Percentiles rank a stretch among this genome's conserved stretches.
These are phyloP conservation scores for Drosophila infuscata DNA, from an alignment of 2,888 invertebrate genomes.

Conservation along the genomic window DNA sequence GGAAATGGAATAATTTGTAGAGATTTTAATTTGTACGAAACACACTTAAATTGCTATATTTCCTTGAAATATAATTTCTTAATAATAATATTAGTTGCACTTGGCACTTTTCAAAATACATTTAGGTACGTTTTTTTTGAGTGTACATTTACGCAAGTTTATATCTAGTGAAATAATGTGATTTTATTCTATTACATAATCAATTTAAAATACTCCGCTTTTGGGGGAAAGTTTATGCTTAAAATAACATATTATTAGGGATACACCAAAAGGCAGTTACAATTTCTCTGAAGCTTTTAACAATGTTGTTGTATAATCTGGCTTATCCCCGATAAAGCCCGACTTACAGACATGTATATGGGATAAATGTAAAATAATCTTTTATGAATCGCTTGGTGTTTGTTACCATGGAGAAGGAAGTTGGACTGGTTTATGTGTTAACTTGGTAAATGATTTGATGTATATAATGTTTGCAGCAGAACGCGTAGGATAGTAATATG, in stretches of 20 bases:
- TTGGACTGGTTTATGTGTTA: background rate
- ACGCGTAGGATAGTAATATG: background rate
- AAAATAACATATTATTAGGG: background rate
- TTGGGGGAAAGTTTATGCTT: background rate
- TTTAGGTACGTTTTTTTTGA: background rate
- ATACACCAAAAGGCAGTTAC: background rate
- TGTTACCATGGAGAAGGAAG: background rate
- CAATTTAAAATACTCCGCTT: background rate
- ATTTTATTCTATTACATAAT: background rate
- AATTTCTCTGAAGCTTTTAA: background rate
- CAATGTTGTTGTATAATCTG: background rate
- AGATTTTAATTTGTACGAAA: too few species aligned
- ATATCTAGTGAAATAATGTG: background rate
- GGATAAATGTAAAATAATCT: background rate
- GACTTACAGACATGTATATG: background rate
- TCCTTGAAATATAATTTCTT: background rate
- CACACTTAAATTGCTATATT: background rate
- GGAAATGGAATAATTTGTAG: too few species aligned
- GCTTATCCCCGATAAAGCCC: background rate
- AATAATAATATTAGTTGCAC: background rate
- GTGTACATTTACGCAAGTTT: background rate
- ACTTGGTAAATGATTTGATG: background rate
- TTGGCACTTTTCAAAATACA: background rate
- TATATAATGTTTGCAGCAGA: background rate
- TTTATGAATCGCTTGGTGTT: background rate